phyloP scores from a whole-genome alignment of 2,797 vertebrate genomes.

The Chaenodraco wilsoni region DNA sequence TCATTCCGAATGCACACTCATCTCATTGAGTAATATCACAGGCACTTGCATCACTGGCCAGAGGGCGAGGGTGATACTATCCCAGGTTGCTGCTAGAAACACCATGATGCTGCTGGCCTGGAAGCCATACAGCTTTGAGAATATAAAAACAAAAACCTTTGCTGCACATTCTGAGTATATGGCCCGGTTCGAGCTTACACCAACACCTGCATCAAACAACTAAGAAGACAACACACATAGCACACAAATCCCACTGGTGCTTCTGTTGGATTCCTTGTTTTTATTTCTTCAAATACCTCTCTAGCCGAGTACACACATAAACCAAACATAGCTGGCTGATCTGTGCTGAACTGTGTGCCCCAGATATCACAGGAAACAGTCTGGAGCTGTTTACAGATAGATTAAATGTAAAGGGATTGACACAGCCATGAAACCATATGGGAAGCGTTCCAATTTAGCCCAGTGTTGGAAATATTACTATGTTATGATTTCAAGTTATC shows the following conservation, averaged over 20 bases:
- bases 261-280: neutral
- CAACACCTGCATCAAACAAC: neutral
- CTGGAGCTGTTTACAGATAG: slow-evolving; percentile 17
- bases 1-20: slow-evolving; percentile 8
- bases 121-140: neutral
- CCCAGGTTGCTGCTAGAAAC: slow-evolving; percentile 31
- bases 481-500: slow-evolving; percentile 17
- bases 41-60: slow-evolving; percentile 57
- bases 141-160: neutral
- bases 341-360: slow-evolving; percentile 28
- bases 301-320: slow-evolving; percentile 25
- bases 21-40: slow-evolving; percentile 34
- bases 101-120: neutral
- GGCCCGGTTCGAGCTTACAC: neutral
- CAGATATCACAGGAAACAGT: slow-evolving; percentile 9
- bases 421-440: slow-evolving; percentile 23
- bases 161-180: neutral
- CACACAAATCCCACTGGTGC: neutral
- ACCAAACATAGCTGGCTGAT: slow-evolving; percentile 27
- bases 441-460: slow-evolving; percentile 16
- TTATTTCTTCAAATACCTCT: slow-evolving; percentile 29
- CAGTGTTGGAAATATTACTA: too few species aligned
- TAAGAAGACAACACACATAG: neutral
- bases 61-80: slow-evolving; percentile 32
- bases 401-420: slow-evolving; percentile 20